Base-by-base conservation (phyloP, 2,888 invertebrate species). In the Chrysodeixis includens region DNA sequence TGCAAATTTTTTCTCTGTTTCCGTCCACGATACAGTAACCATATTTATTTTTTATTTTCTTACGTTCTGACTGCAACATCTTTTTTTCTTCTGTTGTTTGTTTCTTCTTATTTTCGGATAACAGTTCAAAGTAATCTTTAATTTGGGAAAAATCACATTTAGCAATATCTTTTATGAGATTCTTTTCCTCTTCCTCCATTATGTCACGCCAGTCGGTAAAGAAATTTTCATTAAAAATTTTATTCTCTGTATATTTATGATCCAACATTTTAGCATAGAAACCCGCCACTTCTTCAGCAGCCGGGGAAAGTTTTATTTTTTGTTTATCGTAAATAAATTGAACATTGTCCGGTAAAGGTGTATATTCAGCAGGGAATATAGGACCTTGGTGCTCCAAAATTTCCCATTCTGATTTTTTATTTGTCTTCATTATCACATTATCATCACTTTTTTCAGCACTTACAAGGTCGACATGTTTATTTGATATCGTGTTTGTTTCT, bases 181-280 rank as follows among this genome's bases (percentile, higher is more conserved):
- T 96, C 71, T 96, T 95, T 92, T 99, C 99, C 69, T 97, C 96
- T 6, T 96, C 94, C 0, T 97, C 98, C 99, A 99, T 99, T 1
- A 96, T 96, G 93, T 98, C 98, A 72, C 98, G 96, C 98, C 99
- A 99, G 89, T 99, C 99, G 85, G 97, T 97, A 90, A 99, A 98
- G 95, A 99, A 99, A 91, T 99, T 99, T 46, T 96, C 97, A 89
- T 99, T 99, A 93, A 99, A 99, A 57, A 96, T 96, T 30, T 97
- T 96, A 90, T 99, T 99, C 8, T 98, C 97, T 10, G 99, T 99
- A 89, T 99, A 99, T 83, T 99, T 99, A 88, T 99, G 99, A 82
- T 99, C 99, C 81, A 99, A 95, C 98, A 99, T 99, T 80, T 97
- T 97, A 0, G 98, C 98, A 93, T 99, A 99, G 89, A 99, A 99